Conservation (phyloP, 2,113 vertebrate species). For the Nannospalax galili region DNA sequence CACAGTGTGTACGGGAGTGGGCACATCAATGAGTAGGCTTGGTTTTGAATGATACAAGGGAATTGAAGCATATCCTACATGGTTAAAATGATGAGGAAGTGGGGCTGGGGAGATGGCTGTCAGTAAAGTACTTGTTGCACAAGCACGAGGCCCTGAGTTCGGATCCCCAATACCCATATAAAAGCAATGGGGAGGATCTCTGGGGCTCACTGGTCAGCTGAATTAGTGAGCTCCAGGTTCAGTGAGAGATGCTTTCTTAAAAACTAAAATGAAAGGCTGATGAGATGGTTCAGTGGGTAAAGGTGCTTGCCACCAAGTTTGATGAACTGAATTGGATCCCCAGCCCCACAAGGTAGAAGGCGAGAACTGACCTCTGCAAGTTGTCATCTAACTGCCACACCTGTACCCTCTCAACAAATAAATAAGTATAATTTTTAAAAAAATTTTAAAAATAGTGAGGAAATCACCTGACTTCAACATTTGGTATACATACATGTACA, state of each 20-base stretch:
- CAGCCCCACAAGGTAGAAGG: neutral
- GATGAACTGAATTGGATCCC: neutral
- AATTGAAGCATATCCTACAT: neutral
- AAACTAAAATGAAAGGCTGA: neutral
- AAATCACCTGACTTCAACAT: neutral
- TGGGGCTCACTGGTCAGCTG: neutral
- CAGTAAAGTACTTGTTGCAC: neutral
- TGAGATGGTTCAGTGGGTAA: neutral
- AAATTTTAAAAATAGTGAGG: neutral
- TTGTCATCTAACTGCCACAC: neutral
- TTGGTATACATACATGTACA: too few relatives aligned
- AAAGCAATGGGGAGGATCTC: neutral
- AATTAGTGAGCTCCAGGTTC: neutral
- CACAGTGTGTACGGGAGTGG: neutral
- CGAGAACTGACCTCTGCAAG: too few relatives aligned
- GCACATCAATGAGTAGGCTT: neutral
- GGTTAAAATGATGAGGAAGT: neutral
- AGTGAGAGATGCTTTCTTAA: neutral
- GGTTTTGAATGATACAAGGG: neutral
- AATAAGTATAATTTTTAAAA: neutral
- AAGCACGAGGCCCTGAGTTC: neutral
- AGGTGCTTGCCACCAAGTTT: too few relatives aligned
- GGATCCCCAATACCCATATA: neutral
- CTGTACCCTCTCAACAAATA: neutral
- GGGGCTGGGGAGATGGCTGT: neutral